Evolutionary conservation across 2,797 vertebrate species (phyloP).

Genomic region (Ficedula albicollis): DNA sequence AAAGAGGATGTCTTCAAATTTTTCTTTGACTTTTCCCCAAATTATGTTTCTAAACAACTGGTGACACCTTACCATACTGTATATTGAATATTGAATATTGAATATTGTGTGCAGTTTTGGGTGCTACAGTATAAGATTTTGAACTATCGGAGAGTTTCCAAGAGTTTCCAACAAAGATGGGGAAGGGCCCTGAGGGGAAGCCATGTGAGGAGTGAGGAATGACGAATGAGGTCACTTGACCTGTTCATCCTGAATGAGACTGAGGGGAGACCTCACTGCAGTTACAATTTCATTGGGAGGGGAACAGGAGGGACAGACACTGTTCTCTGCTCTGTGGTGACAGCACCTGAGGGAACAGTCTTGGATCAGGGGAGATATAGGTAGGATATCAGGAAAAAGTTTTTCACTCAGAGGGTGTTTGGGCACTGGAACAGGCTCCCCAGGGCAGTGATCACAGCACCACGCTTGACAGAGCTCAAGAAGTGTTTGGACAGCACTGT

Average conservation of each 20-base stretch:
- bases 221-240: background rate
- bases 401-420: accelerated
- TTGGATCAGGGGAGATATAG: background rate
- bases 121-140: background rate
- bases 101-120: background rate
- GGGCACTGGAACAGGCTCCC: background rate
- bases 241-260: background rate
- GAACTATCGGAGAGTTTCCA: background rate
- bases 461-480: background rate
- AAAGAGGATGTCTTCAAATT: background rate
- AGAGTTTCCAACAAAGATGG: too few species aligned
- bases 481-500: background rate
- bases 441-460: background rate
- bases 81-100: background rate
- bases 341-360: accelerated
- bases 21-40: background rate
- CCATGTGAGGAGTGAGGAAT: accelerated
- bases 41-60: background rate
- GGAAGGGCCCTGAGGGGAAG: background rate
- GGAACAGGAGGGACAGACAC: accelerated
- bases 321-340: background rate
- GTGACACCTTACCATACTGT: too few species aligned
- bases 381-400: background rate
- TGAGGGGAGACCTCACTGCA: background rate
- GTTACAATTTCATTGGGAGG: accelerated